Percentiles rank a stretch among this genome's conserved stretches.
These are phyloP conservation scores for Temnothorax longispinosus DNA, from an alignment of 1,140 invertebrate genomes.

Conservation along the genomic window DNA sequence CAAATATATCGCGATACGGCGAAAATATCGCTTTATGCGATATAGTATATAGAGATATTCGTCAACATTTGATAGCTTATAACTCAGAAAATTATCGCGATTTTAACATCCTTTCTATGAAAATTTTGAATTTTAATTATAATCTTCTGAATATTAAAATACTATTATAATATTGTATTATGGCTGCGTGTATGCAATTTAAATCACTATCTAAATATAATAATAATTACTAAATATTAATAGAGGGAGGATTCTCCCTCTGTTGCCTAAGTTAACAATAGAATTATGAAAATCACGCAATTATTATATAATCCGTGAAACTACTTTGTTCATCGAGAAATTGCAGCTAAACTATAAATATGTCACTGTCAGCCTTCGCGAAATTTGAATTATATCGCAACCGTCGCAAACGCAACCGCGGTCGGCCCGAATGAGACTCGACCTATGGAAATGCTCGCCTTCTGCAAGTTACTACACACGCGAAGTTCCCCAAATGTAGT, in stretches of 20 bases:
- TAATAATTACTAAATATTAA: background rate
- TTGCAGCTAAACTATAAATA: background rate
- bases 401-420: background rate
- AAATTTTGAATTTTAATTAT: background rate
- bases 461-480: constrained; percentile 2
- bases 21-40: background rate
- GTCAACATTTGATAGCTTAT: background rate
- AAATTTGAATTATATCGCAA: constrained; percentile 25
- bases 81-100: background rate
- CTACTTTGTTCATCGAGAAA: constrained; percentile 25
- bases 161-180: background rate
- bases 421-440: constrained; percentile 11
- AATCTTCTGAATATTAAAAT: background rate
- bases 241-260: background rate
- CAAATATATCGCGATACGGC: too few relatives aligned
- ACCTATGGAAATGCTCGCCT: constrained; percentile 1
- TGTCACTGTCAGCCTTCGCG: background rate
- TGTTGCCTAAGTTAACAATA: background rate
- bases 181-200: background rate
- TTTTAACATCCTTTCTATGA: background rate
- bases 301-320: background rate
- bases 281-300: background rate
- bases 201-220: background rate
- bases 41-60: background rate
- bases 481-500: constrained; percentile 47